Base-by-base conservation (phyloP, 2,888 invertebrate genomes). In the Ochlodes sylvanus region DNA sequence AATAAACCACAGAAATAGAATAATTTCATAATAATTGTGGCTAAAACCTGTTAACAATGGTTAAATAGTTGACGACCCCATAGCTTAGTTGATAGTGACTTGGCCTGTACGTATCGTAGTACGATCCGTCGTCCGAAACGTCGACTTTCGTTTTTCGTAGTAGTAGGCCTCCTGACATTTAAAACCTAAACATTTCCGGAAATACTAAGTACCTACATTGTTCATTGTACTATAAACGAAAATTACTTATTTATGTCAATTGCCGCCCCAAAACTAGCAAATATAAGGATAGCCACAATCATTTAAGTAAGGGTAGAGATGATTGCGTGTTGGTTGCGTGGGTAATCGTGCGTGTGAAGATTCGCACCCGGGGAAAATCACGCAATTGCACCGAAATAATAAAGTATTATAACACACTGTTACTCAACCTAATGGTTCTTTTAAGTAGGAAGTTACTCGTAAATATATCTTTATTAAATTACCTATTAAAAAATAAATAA, bases 321-420 rank as follows among this genome's bases (percentile, higher is more conserved):
- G 79, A 76, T 88, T 80, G 90, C 90, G 89, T 90, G 90, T 70
- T 70, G 69, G 70, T 69, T 57, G 65, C 57, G 69, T 2, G 3
- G 5, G 27, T 38, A 70, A 69, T 69, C 74, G 67, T 70, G 77
- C 90, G 91, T 92, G 92, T 80, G 92, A 92, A 92, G 73, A 73
- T 70, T 77, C 74, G 76, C 92, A 91, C 86, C 90, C 76, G 89
- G 70, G 68, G 70, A 72, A 42, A 65, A 56, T 77, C 92, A 92
- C 90, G 92, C 92, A 79, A 91, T 85, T 63, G 15, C 58, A 68
- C 10, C 54, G 38, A 63, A 56, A 42, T 52, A 58, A 15, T 38
- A 19, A 68, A 55, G 32, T 68, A 57, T 44, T 63, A 57, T 14
- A 42, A 55, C n/a, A 21, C 54, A 62, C 12, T 52, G 58, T 52